phyloP scores from a whole-genome alignment of 2,113 vertebrate species.

The Erythrocebus patas region DNA sequence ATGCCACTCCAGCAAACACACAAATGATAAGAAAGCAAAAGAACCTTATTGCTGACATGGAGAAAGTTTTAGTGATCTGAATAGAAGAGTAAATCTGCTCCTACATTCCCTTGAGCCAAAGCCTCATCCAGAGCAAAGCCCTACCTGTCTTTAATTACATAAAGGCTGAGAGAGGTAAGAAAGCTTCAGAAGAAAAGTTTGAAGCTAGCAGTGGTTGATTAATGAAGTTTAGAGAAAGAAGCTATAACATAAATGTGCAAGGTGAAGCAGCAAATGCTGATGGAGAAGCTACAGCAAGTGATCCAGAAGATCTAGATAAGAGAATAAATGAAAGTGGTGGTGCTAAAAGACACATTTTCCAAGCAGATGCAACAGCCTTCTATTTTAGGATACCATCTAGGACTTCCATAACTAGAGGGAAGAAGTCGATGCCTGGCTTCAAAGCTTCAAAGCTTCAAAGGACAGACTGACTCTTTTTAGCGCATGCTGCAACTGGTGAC shows the following conservation, averaged over 20 bases:
- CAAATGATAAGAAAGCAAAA: neutral
- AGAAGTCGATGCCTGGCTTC: neutral
- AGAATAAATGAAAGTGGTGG: neutral
- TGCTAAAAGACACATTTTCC: neutral
- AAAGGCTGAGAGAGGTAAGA: neutral
- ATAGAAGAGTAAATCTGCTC: neutral
- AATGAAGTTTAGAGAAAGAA: neutral
- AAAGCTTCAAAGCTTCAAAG: neutral
- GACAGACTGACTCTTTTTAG: neutral
- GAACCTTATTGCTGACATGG: neutral
- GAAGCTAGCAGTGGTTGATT: neutral
- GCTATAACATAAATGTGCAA: neutral
- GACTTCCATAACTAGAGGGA: neutral
- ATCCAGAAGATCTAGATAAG: neutral
- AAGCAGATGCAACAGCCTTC: neutral
- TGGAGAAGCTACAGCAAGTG: neutral
- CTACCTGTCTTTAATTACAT: neutral
- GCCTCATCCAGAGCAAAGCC: neutral
- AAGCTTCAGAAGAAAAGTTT: neutral
- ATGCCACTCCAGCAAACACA: neutral
- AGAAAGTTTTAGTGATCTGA: neutral
- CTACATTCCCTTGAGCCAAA: neutral
- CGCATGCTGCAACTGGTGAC: neutral
- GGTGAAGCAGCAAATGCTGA: neutral
- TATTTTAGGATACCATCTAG: neutral